phyloP scores from a whole-genome alignment of 2,888 invertebrate species.

The Tipula confusa region DNA sequence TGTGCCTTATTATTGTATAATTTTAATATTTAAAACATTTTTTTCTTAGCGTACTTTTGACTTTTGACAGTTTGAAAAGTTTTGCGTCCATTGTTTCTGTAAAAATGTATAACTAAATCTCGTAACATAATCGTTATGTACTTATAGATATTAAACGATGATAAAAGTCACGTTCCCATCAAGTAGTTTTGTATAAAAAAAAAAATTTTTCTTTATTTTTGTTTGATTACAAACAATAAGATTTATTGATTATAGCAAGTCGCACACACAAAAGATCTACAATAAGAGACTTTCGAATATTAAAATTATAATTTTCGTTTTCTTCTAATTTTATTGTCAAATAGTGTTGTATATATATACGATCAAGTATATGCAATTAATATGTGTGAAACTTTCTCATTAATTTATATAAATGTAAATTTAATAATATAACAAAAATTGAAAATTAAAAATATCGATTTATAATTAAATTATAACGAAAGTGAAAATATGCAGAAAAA shows the following conservation, averaged over 20 bases:
- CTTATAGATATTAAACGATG: background rate
- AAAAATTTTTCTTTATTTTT: too few relatives aligned
- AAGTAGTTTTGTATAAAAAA: background rate
- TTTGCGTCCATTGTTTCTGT: background rate
- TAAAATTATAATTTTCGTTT: background rate
- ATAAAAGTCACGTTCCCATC: background rate
- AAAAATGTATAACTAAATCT: background rate
- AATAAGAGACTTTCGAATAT: background rate
- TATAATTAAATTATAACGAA: background rate
- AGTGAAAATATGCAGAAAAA: background rate
- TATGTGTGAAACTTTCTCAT: background rate
- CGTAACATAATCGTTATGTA: background rate
- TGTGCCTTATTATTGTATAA: background rate
- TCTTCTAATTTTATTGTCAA: background rate
- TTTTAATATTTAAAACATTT: background rate
- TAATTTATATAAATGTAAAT: background rate
- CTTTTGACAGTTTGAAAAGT: background rate
- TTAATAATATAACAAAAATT: background rate
- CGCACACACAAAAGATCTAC: background rate
- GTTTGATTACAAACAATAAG: background rate
- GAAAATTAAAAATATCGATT: background rate
- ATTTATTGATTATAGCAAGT: constrained; percentile 14
- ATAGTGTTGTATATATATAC: background rate
- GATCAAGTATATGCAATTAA: background rate
- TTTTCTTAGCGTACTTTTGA: background rate